Base-by-base conservation (phyloP, 2,797 vertebrate species). In the Sus cebifrons region DNA sequence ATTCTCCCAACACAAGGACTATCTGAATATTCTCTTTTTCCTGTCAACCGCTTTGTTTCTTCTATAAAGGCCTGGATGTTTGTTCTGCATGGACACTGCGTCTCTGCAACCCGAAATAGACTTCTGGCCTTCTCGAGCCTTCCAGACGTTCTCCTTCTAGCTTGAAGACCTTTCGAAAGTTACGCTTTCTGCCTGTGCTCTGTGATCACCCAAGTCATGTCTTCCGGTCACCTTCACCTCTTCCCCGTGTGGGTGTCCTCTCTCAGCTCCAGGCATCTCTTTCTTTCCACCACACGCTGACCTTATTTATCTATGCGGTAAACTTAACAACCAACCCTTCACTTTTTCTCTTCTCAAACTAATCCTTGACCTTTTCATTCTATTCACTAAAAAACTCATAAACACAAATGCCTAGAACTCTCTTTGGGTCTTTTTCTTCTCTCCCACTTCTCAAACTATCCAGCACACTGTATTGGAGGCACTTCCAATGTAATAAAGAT, bases 261-360 rank as follows among this genome's bases (percentile, higher is more conserved):
- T 9, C 62, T 23, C 20, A 36, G 36, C 29, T 73, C 36, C n/a
- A 18, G 18, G 6, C 23, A 68, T 78, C 5, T 58, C 16, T 84
- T 74, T 25, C 6, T 10, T 54, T 14, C 18, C 52, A 16, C 65
- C 29, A 52, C 23, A 32, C 36, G 36, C 6, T 71, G 56, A 81
- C 12, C 14, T 70, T 54, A 14, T 20, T 96, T 94, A 36, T 77
- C 73, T 27, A 11, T 84, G 67, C 4, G 49, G 70, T 71, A 60
- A 3, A 49, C n/a, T 54, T 62, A 93, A 74, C 52, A 78, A 82
- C 2, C n/a, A 29, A 65, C 20, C 18, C 44, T 89, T 96, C 10
- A 60, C 10, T 2, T 83, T 87, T 93, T 81, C 54, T 89, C 94
- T 92, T 70, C 13, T 78, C 36, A 68, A 62, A 86, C 23, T 56